Conservation (phyloP, 92 coral and sea anemone species). For the Umimayanthus kanabou region DNA sequence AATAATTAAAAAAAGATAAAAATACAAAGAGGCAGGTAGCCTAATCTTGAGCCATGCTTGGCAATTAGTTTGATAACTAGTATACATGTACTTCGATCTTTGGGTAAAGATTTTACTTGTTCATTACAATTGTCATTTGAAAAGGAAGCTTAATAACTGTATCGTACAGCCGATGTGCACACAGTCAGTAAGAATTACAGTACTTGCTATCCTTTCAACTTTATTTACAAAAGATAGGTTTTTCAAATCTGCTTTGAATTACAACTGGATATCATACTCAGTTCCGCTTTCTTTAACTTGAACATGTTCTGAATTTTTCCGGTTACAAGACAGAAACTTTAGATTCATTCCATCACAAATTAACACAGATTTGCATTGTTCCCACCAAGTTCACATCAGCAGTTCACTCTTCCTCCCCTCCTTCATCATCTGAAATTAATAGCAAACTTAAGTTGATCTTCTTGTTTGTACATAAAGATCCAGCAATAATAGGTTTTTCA, state of each 20-base stretch:
- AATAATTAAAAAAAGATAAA: no score
- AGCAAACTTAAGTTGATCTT: background rate
- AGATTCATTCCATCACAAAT: background rate
- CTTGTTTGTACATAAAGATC: background rate
- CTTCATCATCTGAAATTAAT: slow-evolving; percentile 1
- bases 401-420: background rate
- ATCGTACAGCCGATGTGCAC: background rate
- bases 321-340: no score
- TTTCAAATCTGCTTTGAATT: background rate
- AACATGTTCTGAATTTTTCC: no score
- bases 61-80: no score
- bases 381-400: no score
- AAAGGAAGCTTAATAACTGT: background rate
- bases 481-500: no score
- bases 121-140: no score
- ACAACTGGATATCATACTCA: background rate
- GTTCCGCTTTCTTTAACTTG: no score
- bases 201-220: background rate
- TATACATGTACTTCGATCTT: no score
- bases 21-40: no score
- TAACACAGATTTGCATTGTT: background rate
- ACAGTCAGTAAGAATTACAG: background rate
- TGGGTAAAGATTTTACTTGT: no score
- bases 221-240: background rate
- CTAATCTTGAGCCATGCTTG: no score